These are phyloP conservation scores for Choloepus hoffmanni DNA, from an alignment of 2,113 vertebrate species.

Conservation along the genomic window DNA sequence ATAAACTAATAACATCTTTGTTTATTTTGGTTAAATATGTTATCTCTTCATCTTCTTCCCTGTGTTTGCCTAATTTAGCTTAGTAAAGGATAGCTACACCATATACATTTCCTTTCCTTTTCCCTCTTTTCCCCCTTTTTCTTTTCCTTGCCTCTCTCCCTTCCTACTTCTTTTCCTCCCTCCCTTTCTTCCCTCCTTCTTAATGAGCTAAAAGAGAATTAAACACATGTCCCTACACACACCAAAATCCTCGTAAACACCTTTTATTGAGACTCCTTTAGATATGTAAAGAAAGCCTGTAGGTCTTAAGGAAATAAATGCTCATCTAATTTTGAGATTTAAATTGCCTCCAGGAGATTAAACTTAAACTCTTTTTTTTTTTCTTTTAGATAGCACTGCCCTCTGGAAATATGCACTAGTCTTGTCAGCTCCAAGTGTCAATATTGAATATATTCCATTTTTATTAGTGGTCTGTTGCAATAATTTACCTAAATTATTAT, in stretches of 20 bases:
- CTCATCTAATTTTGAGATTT: background rate
- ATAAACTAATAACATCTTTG: background rate
- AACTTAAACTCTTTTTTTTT: background rate
- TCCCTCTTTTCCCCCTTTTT: background rate
- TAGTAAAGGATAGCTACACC: background rate
- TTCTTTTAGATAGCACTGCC: background rate
- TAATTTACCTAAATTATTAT: conserved; percentile 1
- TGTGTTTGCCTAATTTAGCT: background rate
- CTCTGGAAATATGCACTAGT: background rate
- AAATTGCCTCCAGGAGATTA: background rate
- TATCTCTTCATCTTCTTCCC: background rate
- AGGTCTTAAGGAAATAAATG: background rate
- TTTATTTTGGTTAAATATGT: background rate
- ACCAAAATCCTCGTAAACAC: background rate
- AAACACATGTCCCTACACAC: background rate
- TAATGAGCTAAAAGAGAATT: background rate
- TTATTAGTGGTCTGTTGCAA: background rate
- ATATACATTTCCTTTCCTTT: background rate
- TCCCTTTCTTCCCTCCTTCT: background rate
- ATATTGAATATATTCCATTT: background rate
- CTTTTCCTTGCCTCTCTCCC: background rate
- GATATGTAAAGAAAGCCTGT: background rate
- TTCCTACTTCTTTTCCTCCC: background rate
- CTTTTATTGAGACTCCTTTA: background rate
- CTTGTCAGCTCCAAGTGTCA: background rate